phyloP scores from a whole-genome alignment of 2,888 invertebrate species.

The Timema cristinae region DNA sequence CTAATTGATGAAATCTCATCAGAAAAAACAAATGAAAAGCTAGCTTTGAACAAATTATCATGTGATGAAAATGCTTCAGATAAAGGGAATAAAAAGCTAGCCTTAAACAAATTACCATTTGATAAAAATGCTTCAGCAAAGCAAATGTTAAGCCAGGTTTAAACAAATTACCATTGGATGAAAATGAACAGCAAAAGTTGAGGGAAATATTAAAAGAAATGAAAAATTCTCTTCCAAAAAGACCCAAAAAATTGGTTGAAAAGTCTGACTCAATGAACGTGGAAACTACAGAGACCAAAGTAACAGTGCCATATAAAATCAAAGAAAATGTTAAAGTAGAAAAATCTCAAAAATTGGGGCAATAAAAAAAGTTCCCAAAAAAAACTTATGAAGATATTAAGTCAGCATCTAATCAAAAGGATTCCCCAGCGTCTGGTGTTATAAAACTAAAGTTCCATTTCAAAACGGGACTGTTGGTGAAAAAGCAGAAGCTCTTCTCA shows the following conservation, averaged over 20 bases:
- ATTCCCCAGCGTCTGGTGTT: neutral
- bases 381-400: slow-evolving; percentile 7
- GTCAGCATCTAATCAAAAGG: neutral
- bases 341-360: slow-evolving; percentile 25
- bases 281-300: no score
- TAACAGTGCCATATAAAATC: neutral
- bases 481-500: slow-evolving; percentile 43
- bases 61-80: no score
- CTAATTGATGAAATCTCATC: no score
- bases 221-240: slow-evolving; percentile 68
- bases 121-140: slow-evolving; percentile 31
- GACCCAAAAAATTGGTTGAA: slow-evolving; percentile 34
- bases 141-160: slow-evolving; percentile 17
- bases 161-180: slow-evolving; percentile 27
- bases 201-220: slow-evolving; percentile 72
- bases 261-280: neutral
- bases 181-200: slow-evolving; percentile 43
- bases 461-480: slow-evolving; percentile 33
- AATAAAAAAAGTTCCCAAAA: slow-evolving; percentile 27
- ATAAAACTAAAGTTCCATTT: neutral
- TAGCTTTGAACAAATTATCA: no score
- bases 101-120: slow-evolving; percentile 23
- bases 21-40: no score
- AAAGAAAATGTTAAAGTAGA: neutral
- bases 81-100: slow-evolving; percentile 8